phyloP scores from a whole-genome alignment of 2,113 vertebrate species.

The Spheniscus mendiculus region DNA sequence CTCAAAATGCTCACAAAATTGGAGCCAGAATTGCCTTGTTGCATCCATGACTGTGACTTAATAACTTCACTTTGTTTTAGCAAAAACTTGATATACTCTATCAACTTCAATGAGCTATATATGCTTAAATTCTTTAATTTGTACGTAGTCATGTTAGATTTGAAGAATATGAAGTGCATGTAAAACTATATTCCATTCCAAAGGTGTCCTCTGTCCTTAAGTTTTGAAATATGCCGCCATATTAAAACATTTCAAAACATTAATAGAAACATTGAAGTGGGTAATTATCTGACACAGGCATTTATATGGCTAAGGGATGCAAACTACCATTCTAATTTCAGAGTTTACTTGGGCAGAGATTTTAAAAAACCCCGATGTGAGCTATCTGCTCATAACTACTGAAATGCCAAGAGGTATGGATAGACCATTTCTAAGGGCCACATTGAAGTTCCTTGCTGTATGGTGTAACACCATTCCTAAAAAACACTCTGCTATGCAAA shows the following conservation, averaged over 20 bases:
- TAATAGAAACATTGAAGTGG: not conserved
- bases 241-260: not conserved
- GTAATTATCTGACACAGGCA: not conserved
- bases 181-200: not conserved
- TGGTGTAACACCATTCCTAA: not conserved
- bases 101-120: not conserved
- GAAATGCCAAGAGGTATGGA: not conserved
- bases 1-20: not conserved
- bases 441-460: not conserved
- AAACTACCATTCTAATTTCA: not conserved
- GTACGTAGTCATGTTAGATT: not conserved
- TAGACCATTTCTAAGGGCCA: not conserved
- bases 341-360: not conserved
- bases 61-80: not conserved
- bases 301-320: not conserved
- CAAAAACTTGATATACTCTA: not conserved
- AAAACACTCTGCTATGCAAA: not conserved
- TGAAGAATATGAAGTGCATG: not conserved
- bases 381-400: not conserved
- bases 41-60: not conserved
- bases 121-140: not conserved
- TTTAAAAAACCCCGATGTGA: not conserved
- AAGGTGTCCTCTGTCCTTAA: not conserved
- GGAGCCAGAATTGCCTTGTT: not conserved
- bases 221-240: not conserved